A percentile compares a stretch with the other conserved stretches of the same genome.
Conservation (phyloP, 2,113 vertebrate genomes). For the Otolemur garnettii region DNA sequence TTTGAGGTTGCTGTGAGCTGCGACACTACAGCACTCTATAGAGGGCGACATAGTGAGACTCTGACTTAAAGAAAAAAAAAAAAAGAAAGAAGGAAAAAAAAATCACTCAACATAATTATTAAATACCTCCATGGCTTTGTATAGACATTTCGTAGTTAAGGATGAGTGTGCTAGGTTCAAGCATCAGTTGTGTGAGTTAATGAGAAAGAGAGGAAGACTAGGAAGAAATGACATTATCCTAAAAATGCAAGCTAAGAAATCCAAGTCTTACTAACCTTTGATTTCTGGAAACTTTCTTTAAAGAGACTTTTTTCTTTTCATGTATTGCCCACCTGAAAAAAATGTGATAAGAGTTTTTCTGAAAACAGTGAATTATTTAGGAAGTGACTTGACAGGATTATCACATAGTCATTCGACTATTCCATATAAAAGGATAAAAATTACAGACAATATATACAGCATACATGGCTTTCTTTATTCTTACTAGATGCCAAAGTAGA, state of each 20-base stretch:
- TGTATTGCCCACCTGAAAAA: neutral
- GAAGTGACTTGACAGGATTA: slow-evolving; percentile 45
- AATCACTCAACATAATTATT: neutral
- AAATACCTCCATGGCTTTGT: neutral
- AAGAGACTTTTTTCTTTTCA: neutral
- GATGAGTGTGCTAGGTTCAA: neutral
- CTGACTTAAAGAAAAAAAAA: too few relatives aligned
- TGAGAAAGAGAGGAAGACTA: neutral
- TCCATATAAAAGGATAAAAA: slow-evolving; percentile 46
- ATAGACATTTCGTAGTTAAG: neutral
- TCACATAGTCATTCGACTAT: slow-evolving; percentile 21
- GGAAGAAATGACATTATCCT: slow-evolving; percentile 12
- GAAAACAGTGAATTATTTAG: slow-evolving; percentile 44
- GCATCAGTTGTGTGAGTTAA: neutral
- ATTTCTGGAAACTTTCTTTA: slow-evolving; percentile 7
- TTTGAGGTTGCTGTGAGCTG: too few relatives aligned
- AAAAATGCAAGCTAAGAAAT: neutral
- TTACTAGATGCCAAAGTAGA: neutral
- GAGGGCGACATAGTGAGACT: too few relatives aligned
- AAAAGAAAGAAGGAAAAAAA: neutral
- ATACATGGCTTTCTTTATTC: neutral
- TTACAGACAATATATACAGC: slow-evolving; percentile 68
- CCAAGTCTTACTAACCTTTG: neutral
- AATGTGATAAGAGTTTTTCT: slow-evolving; percentile 12
- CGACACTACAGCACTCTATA: too few relatives aligned